Percentiles rank a stretch among this genome's conserved stretches.
phyloP scores from a whole-genome alignment of 2,113 vertebrate species.

The Leuciscus idus region DNA sequence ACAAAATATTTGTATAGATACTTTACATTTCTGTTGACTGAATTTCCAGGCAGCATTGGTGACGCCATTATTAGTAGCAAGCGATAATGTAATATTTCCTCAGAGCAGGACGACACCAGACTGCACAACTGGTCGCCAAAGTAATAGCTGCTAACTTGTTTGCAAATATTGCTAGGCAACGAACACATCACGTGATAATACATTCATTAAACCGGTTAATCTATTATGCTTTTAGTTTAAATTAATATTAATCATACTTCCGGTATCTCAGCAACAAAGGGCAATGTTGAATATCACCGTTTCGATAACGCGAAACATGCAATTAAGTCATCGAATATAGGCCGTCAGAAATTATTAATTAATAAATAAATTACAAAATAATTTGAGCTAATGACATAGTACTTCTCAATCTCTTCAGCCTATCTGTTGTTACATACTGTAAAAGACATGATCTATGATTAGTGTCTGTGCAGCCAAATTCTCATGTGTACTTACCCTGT shows the following conservation, averaged over 20 bases:
- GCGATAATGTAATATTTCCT: background rate
- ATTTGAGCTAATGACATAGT: background rate
- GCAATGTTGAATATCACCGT: background rate
- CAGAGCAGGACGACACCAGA: background rate
- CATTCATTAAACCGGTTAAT: too few species aligned
- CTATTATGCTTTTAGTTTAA: background rate
- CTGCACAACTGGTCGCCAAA: constrained; percentile 32
- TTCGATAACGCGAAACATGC: background rate
- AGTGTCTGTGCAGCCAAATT: background rate
- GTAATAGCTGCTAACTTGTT: constrained; percentile 63
- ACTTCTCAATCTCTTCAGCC: background rate
- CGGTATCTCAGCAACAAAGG: background rate
- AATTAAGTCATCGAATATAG: background rate
- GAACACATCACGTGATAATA: constrained; percentile 18
- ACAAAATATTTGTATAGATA: constrained; percentile 37
- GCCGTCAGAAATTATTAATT: background rate
- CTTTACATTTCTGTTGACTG: constrained; percentile 79
- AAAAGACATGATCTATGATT: background rate
- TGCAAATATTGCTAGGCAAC: constrained; percentile 72
- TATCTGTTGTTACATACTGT: background rate
- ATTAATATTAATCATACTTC: background rate
- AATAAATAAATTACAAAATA: background rate
- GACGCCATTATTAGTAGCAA: constrained; percentile 71
- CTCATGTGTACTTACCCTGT: background rate
- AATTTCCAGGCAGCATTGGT: constrained; percentile 80